Conservation (phyloP, 2,888 invertebrate species). For the Aricia artaxerxes region DNA sequence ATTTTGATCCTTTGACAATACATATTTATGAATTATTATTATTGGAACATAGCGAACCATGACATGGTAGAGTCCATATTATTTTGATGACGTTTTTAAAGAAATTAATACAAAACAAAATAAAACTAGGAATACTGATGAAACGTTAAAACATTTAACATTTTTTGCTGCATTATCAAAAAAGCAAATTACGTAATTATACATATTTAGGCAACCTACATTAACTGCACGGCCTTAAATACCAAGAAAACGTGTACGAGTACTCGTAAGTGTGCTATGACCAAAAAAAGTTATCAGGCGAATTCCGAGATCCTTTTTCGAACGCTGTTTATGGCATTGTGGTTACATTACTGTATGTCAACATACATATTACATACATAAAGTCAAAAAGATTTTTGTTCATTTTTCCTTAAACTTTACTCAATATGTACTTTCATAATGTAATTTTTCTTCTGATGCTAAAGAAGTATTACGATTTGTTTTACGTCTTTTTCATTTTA, state of each 20-base stretch:
- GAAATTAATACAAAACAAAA: neutral
- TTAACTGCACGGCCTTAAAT: constrained; percentile 22
- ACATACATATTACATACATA: neutral
- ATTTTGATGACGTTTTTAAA: neutral
- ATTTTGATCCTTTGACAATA: neutral
- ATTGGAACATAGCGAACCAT: neutral
- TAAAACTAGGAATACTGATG: neutral
- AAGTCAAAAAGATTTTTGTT: neutral
- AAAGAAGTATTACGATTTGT: too few relatives aligned
- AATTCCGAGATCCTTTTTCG: constrained; percentile 18
- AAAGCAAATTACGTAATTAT: constrained; percentile 24
- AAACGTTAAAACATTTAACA: neutral
- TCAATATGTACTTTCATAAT: neutral
- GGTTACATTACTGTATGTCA: neutral
- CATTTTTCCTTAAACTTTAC: neutral
- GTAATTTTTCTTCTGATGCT: neutral
- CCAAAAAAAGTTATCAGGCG: constrained; percentile 22
- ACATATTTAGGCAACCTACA: constrained; percentile 24
- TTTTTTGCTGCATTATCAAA: neutral
- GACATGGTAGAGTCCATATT: neutral
- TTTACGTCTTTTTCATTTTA: too few relatives aligned
- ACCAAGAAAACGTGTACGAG: constrained; percentile 5
- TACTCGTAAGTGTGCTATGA: constrained; percentile 21
- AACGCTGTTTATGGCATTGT: neutral
- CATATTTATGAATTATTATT: neutral